Conservation (phyloP, 2,113 vertebrate species). For the Bufo bufo region DNA sequence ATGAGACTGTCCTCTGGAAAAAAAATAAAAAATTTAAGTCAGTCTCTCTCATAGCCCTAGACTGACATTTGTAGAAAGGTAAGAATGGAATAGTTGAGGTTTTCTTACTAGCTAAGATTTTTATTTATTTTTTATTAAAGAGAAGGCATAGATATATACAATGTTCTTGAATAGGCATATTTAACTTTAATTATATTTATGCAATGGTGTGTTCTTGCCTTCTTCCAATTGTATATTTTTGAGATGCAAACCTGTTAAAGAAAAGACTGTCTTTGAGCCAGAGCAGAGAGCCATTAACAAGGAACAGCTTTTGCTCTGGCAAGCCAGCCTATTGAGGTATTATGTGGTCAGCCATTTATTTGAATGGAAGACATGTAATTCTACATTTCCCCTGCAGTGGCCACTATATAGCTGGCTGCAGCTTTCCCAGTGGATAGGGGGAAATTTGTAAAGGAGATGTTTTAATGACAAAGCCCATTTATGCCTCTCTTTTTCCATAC, state of each 20-base stretch:
- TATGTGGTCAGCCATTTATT: background rate
- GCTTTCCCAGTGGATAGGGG: background rate
- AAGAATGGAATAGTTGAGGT: slow-evolving; percentile 49
- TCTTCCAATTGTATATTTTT: too few species aligned
- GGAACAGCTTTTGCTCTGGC: background rate
- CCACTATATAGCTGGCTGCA: background rate
- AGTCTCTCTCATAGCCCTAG: slow-evolving; percentile 26
- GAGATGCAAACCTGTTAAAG: too few species aligned
- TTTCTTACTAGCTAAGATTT: background rate
- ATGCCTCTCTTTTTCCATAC: background rate
- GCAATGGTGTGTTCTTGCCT: background rate
- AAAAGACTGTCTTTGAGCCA: background rate
- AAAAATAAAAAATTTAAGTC: slow-evolving; percentile 67
- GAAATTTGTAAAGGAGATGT: background rate
- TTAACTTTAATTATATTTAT: background rate
- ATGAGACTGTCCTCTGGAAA: slow-evolving; percentile 79
- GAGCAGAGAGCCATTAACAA: background rate
- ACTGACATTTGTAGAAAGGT: slow-evolving; percentile 59
- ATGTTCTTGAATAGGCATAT: background rate
- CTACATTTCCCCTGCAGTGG: background rate
- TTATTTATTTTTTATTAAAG: background rate
- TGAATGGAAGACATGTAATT: background rate
- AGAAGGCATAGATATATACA: background rate
- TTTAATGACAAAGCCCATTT: background rate
- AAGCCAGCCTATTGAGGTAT: background rate